These are phyloP conservation scores for Cladorhizidae sp. DNA, from an alignment of 37 sponge, comb jelly and placozoan genomes.

Conservation along the genomic window DNA sequence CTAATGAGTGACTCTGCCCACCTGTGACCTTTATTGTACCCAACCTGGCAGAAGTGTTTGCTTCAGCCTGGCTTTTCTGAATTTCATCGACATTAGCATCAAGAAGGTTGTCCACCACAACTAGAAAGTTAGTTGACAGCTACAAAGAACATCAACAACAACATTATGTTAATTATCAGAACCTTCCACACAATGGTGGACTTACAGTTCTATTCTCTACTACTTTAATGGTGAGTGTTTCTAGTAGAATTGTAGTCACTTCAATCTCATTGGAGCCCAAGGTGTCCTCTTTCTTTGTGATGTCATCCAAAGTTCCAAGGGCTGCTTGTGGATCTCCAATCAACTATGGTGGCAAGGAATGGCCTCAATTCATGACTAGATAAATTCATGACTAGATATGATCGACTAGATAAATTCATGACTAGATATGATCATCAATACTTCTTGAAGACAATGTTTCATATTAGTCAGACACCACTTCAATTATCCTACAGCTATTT, in stretches of 20 bases:
- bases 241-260: neutral
- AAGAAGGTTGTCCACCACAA: conserved; percentile 34
- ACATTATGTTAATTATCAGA: neutral
- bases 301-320: neutral
- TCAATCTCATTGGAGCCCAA: neutral
- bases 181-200: neutral
- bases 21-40: neutral
- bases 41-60: conserved; percentile 31
- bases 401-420: no score
- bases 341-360: neutral
- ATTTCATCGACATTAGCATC: conserved; percentile 15
- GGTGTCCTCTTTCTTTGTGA: neutral
- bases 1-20: neutral
- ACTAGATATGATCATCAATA: no score
- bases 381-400: no score
- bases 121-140: conserved; percentile 1
- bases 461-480: no score
- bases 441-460: no score
- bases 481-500: no score
- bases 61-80: conserved; percentile 16
- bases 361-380: no score
- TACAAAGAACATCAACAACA: neutral
- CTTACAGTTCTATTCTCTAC: neutral
- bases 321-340: neutral
- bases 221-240: neutral